Conservation (phyloP, 2,113 vertebrate genomes). For the Sebastes fasciatus region DNA sequence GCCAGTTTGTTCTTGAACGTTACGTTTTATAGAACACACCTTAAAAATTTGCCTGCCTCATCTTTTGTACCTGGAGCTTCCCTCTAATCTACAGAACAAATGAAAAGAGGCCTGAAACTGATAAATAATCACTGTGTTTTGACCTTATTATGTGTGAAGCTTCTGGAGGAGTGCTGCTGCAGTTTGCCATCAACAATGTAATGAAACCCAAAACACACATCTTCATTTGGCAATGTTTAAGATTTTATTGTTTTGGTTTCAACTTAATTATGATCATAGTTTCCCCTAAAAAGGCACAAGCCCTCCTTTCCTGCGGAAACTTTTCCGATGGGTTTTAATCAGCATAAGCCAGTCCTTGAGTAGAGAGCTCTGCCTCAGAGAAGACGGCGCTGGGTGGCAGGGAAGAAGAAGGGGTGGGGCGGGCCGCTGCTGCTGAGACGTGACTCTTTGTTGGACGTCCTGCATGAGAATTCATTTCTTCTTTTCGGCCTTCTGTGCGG, state of each 20-base stretch:
- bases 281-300: constrained; percentile 56
- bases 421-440: constrained; percentile 55
- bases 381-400: constrained; percentile 57
- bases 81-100: not conserved
- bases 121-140: not conserved
- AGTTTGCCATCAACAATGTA: not conserved
- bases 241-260: constrained; percentile 71
- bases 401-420: constrained; percentile 28
- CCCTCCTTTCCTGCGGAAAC: constrained; percentile 87
- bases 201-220: constrained; percentile 41
- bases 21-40: not conserved
- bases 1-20: not conserved
- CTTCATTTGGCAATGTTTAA: constrained; percentile 64
- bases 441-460: constrained; percentile 53
- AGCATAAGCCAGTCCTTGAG: constrained; percentile 88
- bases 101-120: not conserved
- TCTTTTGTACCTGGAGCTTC: not conserved
- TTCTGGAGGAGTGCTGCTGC: not conserved
- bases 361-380: constrained; percentile 79
- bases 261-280: constrained; percentile 55
- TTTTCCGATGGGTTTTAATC: constrained; percentile 86
- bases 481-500: constrained; percentile 84
- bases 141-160: not conserved
- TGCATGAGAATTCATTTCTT: constrained; percentile 81
- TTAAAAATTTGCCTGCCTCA: not conserved